A percentile compares a stretch with the other conserved stretches of the same genome.
Conservation (phyloP, 2,113 vertebrate species). For the Gulo gulo region DNA sequence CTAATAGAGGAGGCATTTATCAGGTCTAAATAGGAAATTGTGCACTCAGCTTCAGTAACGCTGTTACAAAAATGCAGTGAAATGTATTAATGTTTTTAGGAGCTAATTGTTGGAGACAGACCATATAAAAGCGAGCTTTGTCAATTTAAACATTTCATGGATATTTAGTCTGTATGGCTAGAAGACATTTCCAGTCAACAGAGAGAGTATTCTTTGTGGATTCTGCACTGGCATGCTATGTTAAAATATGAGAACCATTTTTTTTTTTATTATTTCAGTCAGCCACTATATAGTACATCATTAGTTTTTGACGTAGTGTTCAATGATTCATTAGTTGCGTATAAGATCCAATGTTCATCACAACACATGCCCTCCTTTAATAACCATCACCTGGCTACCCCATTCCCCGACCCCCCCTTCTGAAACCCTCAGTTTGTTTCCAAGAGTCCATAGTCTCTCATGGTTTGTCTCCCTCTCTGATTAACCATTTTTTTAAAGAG, state of each 20-base stretch:
- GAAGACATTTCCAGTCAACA: background rate
- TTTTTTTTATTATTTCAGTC: background rate
- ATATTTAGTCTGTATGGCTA: background rate
- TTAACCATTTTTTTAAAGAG: background rate
- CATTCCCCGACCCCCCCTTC: too few relatives aligned
- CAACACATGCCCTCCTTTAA: too few relatives aligned
- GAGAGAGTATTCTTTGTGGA: background rate
- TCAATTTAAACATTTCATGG: conserved; percentile 8
- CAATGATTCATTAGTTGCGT: too few relatives aligned
- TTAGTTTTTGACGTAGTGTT: too few relatives aligned
- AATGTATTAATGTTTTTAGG: background rate
- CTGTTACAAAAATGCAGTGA: background rate
- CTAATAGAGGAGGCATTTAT: background rate
- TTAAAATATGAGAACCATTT: conserved; percentile 9
- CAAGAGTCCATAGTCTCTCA: too few relatives aligned
- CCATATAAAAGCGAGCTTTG: background rate
- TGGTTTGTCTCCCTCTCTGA: too few relatives aligned
- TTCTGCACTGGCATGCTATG: background rate
- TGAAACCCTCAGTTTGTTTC: too few relatives aligned
- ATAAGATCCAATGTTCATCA: too few relatives aligned
- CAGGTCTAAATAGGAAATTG: background rate
- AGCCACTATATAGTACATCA: too few relatives aligned
- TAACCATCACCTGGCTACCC: too few relatives aligned
- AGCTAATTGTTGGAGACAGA: background rate
- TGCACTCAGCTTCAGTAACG: background rate